Base-by-base conservation (phyloP, 2,797 vertebrate genomes). In the Leptatherina wallacei region DNA sequence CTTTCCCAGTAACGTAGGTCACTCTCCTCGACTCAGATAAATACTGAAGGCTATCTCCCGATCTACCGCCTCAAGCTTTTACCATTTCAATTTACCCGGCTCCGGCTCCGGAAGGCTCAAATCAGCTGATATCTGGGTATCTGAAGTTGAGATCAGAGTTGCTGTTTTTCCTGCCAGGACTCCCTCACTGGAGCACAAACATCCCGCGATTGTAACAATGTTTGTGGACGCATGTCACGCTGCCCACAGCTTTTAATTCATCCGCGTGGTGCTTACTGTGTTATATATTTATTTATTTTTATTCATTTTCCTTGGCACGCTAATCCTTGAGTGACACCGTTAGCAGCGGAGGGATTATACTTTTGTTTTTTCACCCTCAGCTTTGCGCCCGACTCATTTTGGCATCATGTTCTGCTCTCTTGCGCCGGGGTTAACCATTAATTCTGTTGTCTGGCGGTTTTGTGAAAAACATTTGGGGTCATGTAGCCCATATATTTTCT, bases 291-390 rank as follows among this genome's bases (percentile, higher is more conserved):
- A 44, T 44, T 44, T 90, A 79, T 82, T 80, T 82, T 79, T 63
- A 24, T 20, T 18, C 36, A 3, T 18, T 29, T 42, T 22, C 79
- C 80, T 74, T 71, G 81, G 75, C 80, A 73, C 80, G n/a, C 64
- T 94, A 94, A 94, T 94, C 94, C 93, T 73, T 87, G 89, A 93
- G 85, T 94, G 90, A 93, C 93, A 93, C 92, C 85, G 92, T 91
- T 91, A 85, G 80, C 82, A 75, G 84, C 80, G 44, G 74, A 80
- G 77, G 90, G 93, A 93, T 94, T 94, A 94, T 89, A 84, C 85
- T 92, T 91, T 76, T 92, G 87, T 90, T 91, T 88, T 90, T 77
- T 4, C 83, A 73, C 71, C 88, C 85, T 75, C 77, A 62, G 69
- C 42, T 85, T 69, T 87, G 77, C 69, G 78, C 73, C 72, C 70